phyloP scores from a whole-genome alignment of 2,888 invertebrate genomes.

The Alviniconcha strummeri region DNA sequence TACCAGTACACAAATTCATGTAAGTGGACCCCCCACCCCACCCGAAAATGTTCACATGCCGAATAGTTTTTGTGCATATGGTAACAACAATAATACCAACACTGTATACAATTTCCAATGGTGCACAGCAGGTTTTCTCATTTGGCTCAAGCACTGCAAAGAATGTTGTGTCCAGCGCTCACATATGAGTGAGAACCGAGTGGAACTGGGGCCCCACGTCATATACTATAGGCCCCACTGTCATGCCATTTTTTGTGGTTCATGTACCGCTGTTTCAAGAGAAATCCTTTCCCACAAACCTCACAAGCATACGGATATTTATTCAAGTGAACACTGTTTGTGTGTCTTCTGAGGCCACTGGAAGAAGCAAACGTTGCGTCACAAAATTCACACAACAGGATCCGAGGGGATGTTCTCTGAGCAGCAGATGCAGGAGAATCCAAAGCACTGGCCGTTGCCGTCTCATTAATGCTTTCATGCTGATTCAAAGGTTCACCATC shows the following conservation, averaged over 20 bases:
- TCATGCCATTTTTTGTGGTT: background rate
- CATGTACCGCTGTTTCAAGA: background rate
- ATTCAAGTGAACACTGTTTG: conserved; percentile 33
- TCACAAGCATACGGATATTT: conserved; percentile 12
- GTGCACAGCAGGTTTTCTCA: no score
- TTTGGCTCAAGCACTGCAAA: background rate
- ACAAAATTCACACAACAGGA: conserved; percentile 13
- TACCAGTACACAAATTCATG: background rate
- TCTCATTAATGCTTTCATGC: background rate
- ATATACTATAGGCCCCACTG: no score
- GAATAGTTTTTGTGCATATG: background rate
- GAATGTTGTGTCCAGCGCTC: background rate
- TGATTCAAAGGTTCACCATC: background rate
- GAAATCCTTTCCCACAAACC: conserved; percentile 18
- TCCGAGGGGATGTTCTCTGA: background rate
- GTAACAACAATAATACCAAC: background rate
- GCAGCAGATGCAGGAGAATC: background rate
- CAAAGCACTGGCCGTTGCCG: no score
- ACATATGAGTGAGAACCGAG: background rate
- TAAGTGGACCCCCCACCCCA: background rate
- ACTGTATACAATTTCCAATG: background rate
- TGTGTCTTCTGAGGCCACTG: conserved; percentile 27
- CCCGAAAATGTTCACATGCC: background rate
- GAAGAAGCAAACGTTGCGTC: background rate
- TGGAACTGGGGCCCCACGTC: background rate